These are phyloP conservation scores for Zosterops hypoxanthus DNA, from an alignment of 2,113 vertebrate species.

Conservation along the genomic window DNA sequence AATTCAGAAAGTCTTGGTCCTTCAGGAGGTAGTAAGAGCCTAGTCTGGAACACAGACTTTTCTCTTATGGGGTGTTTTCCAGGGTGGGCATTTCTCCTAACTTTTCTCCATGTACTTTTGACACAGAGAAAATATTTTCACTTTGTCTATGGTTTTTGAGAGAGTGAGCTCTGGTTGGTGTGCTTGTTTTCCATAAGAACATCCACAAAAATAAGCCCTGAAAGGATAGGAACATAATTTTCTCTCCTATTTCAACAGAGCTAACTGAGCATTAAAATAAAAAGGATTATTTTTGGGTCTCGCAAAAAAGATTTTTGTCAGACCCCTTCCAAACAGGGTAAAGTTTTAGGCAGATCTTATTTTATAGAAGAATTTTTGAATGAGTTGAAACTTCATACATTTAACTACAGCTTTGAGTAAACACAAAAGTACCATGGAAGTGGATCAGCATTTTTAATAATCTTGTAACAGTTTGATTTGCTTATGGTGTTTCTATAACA, in stretches of 20 bases:
- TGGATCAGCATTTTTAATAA: not conserved
- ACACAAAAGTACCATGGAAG: not conserved
- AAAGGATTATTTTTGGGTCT: not conserved
- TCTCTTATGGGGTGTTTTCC: not conserved
- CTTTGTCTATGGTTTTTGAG: rapidly evolving
- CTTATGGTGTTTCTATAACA: not conserved
- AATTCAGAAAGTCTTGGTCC: not conserved
- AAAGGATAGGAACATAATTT: not conserved
- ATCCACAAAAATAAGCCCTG: not conserved
- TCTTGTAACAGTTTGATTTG: not conserved
- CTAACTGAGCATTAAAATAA: not conserved
- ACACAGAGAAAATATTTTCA: not conserved
- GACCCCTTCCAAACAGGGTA: not conserved
- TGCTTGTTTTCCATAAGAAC: not conserved
- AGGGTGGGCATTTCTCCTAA: not conserved
- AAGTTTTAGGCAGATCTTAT: not conserved
- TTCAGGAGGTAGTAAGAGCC: not conserved
- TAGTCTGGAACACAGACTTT: not conserved
- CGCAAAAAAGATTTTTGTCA: not conserved
- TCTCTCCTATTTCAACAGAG: not conserved
- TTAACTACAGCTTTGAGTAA: not conserved
- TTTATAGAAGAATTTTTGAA: not conserved
- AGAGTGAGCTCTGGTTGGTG: not conserved
- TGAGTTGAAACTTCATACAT: not conserved
- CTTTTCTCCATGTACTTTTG: not conserved